These are phyloP conservation scores for Premnoplex brunnescens DNA, from an alignment of 2,797 vertebrate genomes.

Conservation along the genomic window DNA sequence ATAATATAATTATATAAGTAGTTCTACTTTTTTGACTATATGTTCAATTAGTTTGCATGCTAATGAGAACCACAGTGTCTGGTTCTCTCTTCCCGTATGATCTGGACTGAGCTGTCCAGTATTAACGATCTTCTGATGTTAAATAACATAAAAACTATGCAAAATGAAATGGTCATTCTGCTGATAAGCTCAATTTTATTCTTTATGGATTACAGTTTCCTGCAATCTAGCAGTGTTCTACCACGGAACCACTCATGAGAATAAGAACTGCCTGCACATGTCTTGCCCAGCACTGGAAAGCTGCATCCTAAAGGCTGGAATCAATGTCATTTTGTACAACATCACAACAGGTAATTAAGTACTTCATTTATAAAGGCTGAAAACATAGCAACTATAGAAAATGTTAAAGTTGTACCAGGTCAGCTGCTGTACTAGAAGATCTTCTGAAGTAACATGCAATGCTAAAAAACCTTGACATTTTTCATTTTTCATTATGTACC, in stretches of 20 bases:
- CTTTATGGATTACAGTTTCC: slow-evolving; percentile 78
- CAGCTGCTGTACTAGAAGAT: neutral
- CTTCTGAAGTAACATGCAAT: neutral
- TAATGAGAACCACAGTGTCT: neutral
- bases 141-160: neutral
- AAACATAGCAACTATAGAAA: neutral
- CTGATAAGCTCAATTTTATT: neutral
- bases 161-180: neutral
- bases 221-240: slow-evolving; percentile 95
- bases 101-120: neutral
- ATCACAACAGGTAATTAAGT: slow-evolving; percentile 84
- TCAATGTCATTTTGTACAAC: slow-evolving; percentile 87
- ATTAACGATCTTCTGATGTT: neutral
- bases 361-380: neutral
- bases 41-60: neutral
- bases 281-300: slow-evolving; percentile 90
- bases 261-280: slow-evolving; percentile 88
- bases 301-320: slow-evolving; percentile 83
- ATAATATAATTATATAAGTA: neutral
- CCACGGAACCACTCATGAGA: slow-evolving; percentile 78
- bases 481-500: neutral
- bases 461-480: neutral
- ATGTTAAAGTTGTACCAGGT: neutral
- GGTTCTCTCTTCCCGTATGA: neutral
- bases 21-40: neutral